These are phyloP conservation scores for Uloborus plumipes DNA, from an alignment of 2,888 invertebrate species.

Conservation along the genomic window DNA sequence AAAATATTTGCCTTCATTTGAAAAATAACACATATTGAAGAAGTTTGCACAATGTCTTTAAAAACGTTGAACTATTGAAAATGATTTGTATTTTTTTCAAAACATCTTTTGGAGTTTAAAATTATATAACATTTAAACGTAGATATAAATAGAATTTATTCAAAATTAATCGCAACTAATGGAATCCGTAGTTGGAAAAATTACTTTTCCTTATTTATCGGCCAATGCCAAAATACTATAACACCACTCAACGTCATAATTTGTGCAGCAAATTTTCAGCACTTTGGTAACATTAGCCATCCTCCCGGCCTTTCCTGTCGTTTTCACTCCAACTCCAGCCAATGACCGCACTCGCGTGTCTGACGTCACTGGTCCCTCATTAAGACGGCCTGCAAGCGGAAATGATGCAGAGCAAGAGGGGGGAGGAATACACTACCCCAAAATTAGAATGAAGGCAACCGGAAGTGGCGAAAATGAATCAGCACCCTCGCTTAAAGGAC, in stretches of 20 bases:
- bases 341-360: slow-evolving; percentile 57
- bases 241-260: slow-evolving; percentile 17
- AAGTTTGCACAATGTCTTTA: no score
- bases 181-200: no score
- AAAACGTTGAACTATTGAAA: no score
- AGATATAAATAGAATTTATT: background rate
- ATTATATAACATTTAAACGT: background rate
- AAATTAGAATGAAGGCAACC: slow-evolving; percentile 62
- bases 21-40: no score
- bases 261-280: slow-evolving; percentile 12
- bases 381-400: slow-evolving; percentile 54
- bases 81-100: background rate
- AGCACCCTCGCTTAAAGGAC: slow-evolving; percentile 48
- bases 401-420: slow-evolving; percentile 43
- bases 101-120: background rate
- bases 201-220: no score
- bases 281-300: slow-evolving; percentile 1
- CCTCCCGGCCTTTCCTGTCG: slow-evolving; percentile 16
- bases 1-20: no score
- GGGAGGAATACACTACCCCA: slow-evolving; percentile 10
- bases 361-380: slow-evolving; percentile 60
- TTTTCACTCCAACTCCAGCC: slow-evolving; percentile 23
- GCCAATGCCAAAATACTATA: background rate
- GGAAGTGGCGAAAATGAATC: slow-evolving; percentile 64
- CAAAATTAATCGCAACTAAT: background rate